These are phyloP conservation scores for Muscina levida DNA, from an alignment of 2,888 invertebrate genomes.

Conservation along the genomic window DNA sequence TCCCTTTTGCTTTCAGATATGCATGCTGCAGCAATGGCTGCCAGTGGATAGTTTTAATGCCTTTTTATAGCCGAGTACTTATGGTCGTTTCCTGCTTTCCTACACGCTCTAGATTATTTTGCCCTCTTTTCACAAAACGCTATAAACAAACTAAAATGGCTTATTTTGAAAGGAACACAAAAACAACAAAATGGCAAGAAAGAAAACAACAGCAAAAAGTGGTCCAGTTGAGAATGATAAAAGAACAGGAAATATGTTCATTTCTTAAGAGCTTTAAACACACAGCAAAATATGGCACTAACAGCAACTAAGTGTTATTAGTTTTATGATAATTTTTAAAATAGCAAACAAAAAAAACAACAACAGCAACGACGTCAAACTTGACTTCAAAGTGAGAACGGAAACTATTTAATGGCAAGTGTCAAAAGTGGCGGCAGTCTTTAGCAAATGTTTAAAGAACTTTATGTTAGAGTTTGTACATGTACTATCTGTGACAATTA, in stretches of 20 bases:
- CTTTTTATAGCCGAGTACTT: slow-evolving; percentile 13
- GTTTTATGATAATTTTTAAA: no score
- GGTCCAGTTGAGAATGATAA: not conserved
- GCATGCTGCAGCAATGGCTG: not conserved
- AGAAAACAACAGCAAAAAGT: not conserved
- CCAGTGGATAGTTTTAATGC: slow-evolving; percentile 4
- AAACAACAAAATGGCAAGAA: not conserved
- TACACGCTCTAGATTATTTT: not conserved
- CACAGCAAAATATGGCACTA: not conserved
- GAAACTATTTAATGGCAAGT: no score
- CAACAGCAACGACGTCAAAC: no score
- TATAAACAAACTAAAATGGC: slow-evolving; percentile 11
- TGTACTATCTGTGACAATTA: no score
- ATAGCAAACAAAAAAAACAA: no score
- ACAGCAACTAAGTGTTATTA: no score
- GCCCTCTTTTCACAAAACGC: slow-evolving; percentile 14
- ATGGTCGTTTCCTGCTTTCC: slow-evolving; percentile 13
- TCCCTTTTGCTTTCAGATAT: not conserved
- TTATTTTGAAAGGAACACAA: not conserved
- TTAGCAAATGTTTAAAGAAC: no score
- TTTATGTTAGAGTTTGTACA: no score
- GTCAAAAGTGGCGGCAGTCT: no score
- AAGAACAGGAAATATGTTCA: slow-evolving; percentile 17
- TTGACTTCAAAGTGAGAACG: no score
- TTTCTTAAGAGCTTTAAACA: not conserved